phyloP scores from a whole-genome alignment of 2,113 vertebrate species.

The Procavia capensis region DNA sequence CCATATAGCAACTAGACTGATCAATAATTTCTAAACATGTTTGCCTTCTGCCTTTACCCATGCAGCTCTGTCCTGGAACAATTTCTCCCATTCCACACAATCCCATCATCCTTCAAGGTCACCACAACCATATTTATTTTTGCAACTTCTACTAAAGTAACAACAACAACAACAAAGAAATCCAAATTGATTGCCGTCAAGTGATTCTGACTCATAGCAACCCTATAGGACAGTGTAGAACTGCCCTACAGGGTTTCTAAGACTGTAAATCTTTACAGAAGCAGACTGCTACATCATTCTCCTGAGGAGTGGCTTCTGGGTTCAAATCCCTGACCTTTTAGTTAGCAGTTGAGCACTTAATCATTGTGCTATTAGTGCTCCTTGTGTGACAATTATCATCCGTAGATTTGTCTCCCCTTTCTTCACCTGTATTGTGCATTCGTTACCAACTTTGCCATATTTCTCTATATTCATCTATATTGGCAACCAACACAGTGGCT shows the following conservation, averaged over 20 bases:
- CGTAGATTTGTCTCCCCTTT: not conserved
- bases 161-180: not conserved
- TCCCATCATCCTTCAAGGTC: not conserved
- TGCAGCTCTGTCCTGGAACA: not conserved
- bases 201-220: not conserved
- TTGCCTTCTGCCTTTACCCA: not conserved
- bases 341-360: not conserved
- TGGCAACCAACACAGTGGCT: not conserved
- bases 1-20: not conserved
- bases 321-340: not conserved
- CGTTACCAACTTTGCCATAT: not conserved
- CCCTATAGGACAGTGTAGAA: not conserved
- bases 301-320: not conserved
- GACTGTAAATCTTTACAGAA: not conserved
- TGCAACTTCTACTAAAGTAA: slow-evolving; percentile 39
- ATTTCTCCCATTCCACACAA: not conserved
- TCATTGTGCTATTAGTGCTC: not conserved
- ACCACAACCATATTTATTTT: not conserved
- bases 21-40: slow-evolving; percentile 6
- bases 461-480: not conserved
- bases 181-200: not conserved
- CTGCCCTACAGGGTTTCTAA: not conserved
- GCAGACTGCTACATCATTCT: not conserved
- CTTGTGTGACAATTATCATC: not conserved
- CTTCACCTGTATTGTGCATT: not conserved